Evolutionary conservation across 2,888 invertebrate species (phyloP), one percentile per base, ranked within the genome.

Genomic region (Mesorhabditis spiculigera): DNA sequence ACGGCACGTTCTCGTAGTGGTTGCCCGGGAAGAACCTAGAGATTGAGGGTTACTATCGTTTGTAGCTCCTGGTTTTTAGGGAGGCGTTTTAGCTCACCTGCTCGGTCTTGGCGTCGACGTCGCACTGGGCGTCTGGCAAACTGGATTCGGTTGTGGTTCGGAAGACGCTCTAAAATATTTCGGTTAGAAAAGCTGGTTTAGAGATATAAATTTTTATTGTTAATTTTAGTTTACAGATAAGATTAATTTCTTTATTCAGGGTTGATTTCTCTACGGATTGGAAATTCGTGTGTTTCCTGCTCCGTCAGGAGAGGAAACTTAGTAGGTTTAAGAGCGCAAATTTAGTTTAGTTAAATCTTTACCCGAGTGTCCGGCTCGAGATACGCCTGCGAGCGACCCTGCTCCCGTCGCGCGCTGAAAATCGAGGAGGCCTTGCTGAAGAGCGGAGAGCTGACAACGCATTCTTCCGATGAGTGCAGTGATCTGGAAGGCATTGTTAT

Each of bases 21-120:
- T 42, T 75, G 72, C 45, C 71, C 75, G 5, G 75, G 75, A 4
- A 75, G 43, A 4, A 73, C 66, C 67, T 75, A n/a, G 58, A n/a
- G n/a, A 50, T 13, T 28, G 1, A 1, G 28, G 28, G 28, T 28
- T 1, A 28, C 3, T 28, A 28, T 28, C 28, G 28, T 28, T 28
- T 28, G 28, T 28, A 28, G 28, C 28, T 28, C 28, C 28, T 28
- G 28, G 28, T 28, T 28, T 28, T 50, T 50, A n/a, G 13, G 8
- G 6, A 50, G 6, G 6, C 58, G n/a, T 50, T n/a, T 50, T n/a
- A 28, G 28, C 58, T 50, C n/a, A 50, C 58, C n/a, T 50, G 58
- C n/a, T 50, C 58, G n/a, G 58, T 50, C n/a, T 50, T 50, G 10
- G 10, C 58, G n/a, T 50, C 58, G 58, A 50, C 58, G n/a, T 50